Evolutionary conservation across 1,140 invertebrate genomes (phyloP), one percentile per base, ranked within the genome.

Genomic region (Monochamus saltuarius): DNA sequence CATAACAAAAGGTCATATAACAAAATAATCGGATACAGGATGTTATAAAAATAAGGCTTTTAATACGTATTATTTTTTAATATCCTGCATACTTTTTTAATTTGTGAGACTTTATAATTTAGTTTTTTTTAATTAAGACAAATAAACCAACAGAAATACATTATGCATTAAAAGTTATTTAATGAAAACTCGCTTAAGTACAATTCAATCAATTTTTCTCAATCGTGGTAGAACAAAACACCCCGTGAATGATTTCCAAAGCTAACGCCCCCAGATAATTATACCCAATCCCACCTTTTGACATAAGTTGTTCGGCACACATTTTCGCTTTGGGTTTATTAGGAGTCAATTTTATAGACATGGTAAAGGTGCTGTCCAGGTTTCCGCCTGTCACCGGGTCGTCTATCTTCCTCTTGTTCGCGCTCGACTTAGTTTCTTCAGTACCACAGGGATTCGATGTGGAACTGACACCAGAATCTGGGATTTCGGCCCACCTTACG

Each of bases 401-500:
- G 8, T 35, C 56, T 1, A 62, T 62, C 54, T 63, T 66, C 19
- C 61, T 40, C 56, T 66, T 60, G 3, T 17, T 34, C 11, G 19
- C 14, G 36, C 34, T 11, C 9, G 54, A 46, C 14, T 22, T 37
- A n/a, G 11, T 39, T 38, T 54, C 45, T 16, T 61, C 36, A 29
- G 22, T 56, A 29, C 7, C 4, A 35, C 34, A 9, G 9, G 22
- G 19, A 19, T n/a, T 43, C 9, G 14, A 51, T 49, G 46, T 34
- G 46, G 39, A 52, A 37, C 57, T n/a, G 65, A 42, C 7, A 59
- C 56, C n/a, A 61, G 50, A 54, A 69, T 75, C 40, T 75, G 54
- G n/a, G 69, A 74, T 71, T 4, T 57, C 56, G 42, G 79, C 77
- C 78, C 78, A 83, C 61, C 76, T 80, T 1, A 82, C 78, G 46